These are phyloP conservation scores for Eutolmus rufibarbis DNA, from an alignment of 2,888 invertebrate genomes.

Conservation along the genomic window DNA sequence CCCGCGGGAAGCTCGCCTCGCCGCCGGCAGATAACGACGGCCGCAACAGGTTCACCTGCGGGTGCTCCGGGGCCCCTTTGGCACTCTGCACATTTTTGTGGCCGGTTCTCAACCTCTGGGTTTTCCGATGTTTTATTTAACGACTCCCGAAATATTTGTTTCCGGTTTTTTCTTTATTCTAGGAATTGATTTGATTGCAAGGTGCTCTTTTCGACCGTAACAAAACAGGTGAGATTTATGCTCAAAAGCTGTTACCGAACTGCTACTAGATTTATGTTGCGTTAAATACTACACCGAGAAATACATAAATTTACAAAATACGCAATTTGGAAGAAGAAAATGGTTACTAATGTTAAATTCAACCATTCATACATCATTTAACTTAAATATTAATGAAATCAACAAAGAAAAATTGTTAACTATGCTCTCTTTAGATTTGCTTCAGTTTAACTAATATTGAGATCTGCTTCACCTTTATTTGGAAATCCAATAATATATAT, in stretches of 20 bases:
- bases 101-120: background rate
- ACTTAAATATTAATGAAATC: too few relatives aligned
- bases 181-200: background rate
- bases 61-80: background rate
- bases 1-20: background rate
- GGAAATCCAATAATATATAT: too few relatives aligned
- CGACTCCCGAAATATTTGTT: background rate
- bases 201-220: background rate
- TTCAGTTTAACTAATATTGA: too few relatives aligned
- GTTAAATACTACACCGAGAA: background rate
- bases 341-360: too few relatives aligned
- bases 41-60: background rate
- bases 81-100: background rate
- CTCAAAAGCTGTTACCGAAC: background rate
- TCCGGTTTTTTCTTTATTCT: background rate
- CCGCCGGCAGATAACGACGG: background rate
- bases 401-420: too few relatives aligned
- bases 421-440: too few relatives aligned
- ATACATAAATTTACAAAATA: too few relatives aligned
- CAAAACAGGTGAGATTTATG: background rate
- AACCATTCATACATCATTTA: too few relatives aligned
- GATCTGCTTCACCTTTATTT: too few relatives aligned
- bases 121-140: background rate
- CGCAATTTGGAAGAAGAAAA: too few relatives aligned
- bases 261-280: background rate